phyloP scores from a whole-genome alignment of 2,888 invertebrate species.

The Rhabditoides inermis region DNA sequence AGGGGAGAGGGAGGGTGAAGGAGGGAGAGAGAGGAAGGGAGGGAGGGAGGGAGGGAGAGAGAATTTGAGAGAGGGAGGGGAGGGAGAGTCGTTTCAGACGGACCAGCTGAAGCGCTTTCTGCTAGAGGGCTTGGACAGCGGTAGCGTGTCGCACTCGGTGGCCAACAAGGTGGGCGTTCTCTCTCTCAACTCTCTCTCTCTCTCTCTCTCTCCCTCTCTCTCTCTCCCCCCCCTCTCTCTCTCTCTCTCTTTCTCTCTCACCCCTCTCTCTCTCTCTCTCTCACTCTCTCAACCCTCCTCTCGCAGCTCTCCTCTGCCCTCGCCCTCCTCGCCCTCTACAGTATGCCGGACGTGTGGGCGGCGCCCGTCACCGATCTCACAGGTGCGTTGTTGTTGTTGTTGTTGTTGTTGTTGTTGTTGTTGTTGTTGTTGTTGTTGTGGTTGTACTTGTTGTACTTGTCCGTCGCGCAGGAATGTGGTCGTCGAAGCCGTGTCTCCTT shows the following conservation, averaged over 20 bases:
- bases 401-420: not conserved
- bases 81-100: not conserved
- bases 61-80: too few relatives aligned
- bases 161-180: too few relatives aligned
- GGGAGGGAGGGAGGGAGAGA: too few relatives aligned
- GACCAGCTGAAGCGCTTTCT: constrained; percentile 21
- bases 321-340: constrained; percentile 26
- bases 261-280: too few relatives aligned
- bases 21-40: too few relatives aligned
- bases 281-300: not conserved
- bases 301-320: constrained; percentile 23
- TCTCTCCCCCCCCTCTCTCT: too few relatives aligned
- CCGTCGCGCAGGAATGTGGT: not conserved
- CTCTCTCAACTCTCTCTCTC: too few relatives aligned
- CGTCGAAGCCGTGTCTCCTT: not conserved
- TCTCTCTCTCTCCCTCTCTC: too few relatives aligned
- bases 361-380: constrained; percentile 36
- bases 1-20: too few relatives aligned
- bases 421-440: not conserved
- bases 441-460: not conserved
- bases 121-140: too few relatives aligned
- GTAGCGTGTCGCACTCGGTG: too few relatives aligned
- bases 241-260: too few relatives aligned
- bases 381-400: not conserved
- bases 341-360: constrained; percentile 36